phyloP scores from a whole-genome alignment of 2,888 invertebrate species.

The Globia sparganii region DNA sequence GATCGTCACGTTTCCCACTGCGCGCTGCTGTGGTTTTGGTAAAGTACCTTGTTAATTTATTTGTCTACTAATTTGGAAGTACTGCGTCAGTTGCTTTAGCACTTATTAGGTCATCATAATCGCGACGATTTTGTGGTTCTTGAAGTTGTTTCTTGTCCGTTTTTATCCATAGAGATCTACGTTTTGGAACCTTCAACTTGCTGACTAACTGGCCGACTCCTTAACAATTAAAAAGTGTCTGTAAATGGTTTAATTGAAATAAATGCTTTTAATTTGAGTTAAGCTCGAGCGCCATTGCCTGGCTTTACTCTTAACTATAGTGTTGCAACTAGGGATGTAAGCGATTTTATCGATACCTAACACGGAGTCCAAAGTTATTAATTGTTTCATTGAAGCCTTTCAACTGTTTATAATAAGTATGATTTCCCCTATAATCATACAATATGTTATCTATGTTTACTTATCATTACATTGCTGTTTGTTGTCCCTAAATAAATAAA shows the following conservation, averaged over 20 bases:
- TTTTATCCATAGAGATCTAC: neutral
- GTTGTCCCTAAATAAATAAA: too few relatives aligned
- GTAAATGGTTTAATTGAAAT: neutral
- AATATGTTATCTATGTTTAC: too few relatives aligned
- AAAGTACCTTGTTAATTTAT: constrained; percentile 10
- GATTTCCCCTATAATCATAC: neutral
- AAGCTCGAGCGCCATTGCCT: neutral
- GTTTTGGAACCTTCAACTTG: neutral
- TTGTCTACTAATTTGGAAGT: constrained; percentile 24
- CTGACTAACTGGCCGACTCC: neutral
- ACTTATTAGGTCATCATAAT: neutral
- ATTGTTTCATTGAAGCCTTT: neutral
- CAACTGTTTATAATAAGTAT: neutral
- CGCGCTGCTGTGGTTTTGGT: constrained; percentile 31
- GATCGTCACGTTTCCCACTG: constrained; percentile 35
- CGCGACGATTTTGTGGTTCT: constrained; percentile 9
- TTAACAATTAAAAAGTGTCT: neutral
- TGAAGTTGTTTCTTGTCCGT: neutral
- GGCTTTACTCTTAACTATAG: too few relatives aligned
- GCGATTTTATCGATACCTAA: neutral
- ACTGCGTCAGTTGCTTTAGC: constrained; percentile 21
- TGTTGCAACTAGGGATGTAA: neutral
- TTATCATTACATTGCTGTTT: too few relatives aligned
- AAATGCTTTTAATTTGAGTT: neutral
- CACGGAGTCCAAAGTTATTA: neutral